Percentiles rank a stretch among this genome's conserved stretches.
Conservation (phyloP, 2,113 vertebrate genomes). For the Hyaena hyaena region DNA sequence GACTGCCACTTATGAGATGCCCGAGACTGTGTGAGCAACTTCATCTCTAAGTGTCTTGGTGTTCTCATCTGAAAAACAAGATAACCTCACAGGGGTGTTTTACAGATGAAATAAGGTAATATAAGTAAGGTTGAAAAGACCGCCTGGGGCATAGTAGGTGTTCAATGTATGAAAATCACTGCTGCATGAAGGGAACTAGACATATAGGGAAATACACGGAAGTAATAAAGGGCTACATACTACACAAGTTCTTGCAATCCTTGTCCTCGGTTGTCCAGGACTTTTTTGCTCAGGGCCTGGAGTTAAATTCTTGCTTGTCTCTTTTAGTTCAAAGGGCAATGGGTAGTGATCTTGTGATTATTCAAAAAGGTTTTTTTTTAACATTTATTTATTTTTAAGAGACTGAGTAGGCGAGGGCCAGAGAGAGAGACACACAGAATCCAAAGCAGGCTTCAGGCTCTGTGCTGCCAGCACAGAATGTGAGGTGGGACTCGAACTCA, state of each 20-base stretch:
- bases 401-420: no score
- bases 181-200: constrained; percentile 17
- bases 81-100: neutral
- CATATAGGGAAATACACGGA: neutral
- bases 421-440: no score
- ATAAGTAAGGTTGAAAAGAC: neutral
- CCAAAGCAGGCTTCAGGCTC: no score
- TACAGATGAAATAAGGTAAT: constrained; percentile 52
- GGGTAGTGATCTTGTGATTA: neutral
- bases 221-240: neutral
- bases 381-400: no score
- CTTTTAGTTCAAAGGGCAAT: neutral
- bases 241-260: neutral
- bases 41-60: constrained; percentile 40
- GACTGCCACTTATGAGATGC: neutral
- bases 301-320: constrained; percentile 3
- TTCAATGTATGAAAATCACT: neutral
- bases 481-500: no score
- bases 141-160: neutral
- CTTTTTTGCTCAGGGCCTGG: neutral
- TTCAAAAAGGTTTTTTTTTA: neutral
- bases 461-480: no score
- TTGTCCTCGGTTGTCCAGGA: neutral
- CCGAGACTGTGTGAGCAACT: neutral
- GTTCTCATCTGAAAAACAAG: constrained; percentile 25